These are phyloP conservation scores for Molorchus minor DNA, from an alignment of 2,888 invertebrate genomes.

Conservation along the genomic window DNA sequence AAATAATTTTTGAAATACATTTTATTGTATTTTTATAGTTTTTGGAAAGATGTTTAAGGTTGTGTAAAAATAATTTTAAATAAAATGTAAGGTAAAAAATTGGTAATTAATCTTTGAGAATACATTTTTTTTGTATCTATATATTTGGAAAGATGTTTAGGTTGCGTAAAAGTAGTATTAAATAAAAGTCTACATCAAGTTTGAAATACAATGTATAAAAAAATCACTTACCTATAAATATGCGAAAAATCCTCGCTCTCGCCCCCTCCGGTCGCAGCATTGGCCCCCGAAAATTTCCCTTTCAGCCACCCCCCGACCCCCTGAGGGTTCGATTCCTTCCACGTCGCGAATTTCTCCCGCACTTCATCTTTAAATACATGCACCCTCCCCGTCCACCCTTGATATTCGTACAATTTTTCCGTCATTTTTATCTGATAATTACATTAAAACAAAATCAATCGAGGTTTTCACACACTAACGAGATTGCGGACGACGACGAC, in stretches of 20 bases:
- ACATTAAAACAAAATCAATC: conserved; percentile 11
- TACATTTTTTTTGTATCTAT: too few relatives aligned
- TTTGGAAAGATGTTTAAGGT: too few relatives aligned
- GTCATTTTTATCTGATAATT: conserved; percentile 66
- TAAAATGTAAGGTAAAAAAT: too few relatives aligned
- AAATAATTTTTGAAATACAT: too few relatives aligned
- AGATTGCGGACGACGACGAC: conserved; percentile 11
- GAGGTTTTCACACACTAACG: conserved; percentile 15
- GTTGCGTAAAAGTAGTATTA: too few relatives aligned
- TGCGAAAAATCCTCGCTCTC: conserved; percentile 68
- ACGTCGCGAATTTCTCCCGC: conserved; percentile 70
- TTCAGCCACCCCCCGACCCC: conserved; percentile 66
- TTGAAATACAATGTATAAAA: neutral
- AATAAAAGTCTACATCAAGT: too few relatives aligned
- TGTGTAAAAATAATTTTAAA: too few relatives aligned
- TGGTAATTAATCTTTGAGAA: too few relatives aligned
- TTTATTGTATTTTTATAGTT: too few relatives aligned
- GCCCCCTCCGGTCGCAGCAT: conserved; percentile 34
- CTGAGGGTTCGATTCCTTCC: conserved; percentile 70
- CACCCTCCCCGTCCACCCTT: conserved; percentile 76
- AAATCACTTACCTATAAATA: conserved; percentile 69
- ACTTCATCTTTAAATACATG: conserved; percentile 74
- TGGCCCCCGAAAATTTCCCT: conserved; percentile 52
- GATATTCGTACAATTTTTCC: conserved; percentile 83
- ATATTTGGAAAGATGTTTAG: too few relatives aligned